Evolutionary conservation across 2,113 vertebrate species (phyloP).

Genomic region (Amblyornis subalaris): DNA sequence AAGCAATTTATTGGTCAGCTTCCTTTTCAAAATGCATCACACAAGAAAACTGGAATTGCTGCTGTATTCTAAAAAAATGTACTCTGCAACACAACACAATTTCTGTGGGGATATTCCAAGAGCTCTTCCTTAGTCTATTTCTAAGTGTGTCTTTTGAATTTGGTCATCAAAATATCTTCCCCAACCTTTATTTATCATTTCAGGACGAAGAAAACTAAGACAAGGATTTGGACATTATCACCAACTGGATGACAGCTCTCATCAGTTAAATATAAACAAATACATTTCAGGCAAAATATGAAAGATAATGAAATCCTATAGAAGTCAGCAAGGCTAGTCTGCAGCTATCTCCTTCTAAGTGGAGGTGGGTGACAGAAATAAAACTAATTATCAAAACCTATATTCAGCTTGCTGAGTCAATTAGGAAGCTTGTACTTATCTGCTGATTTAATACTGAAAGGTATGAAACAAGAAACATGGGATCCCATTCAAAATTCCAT

Average conservation of each 20-base stretch:
- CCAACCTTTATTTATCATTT: not conserved
- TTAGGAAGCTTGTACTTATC: not conserved
- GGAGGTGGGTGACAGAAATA: not conserved
- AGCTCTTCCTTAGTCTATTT: not conserved
- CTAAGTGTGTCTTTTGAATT: not conserved
- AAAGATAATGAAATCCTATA: not conserved
- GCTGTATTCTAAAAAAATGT: not conserved
- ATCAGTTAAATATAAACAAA: not conserved
- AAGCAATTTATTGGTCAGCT: not conserved
- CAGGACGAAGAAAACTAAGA: not conserved
- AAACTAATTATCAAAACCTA: not conserved
- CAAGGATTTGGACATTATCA: not conserved
- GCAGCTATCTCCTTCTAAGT: not conserved
- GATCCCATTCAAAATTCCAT: not conserved
- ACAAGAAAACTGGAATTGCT: not conserved
- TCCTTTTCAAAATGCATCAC: not conserved
- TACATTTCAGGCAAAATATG: not conserved
- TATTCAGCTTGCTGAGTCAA: not conserved
- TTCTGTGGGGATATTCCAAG: not conserved
- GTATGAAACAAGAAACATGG: not conserved
- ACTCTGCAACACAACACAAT: not conserved
- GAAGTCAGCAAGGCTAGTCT: not conserved
- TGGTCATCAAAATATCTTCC: not conserved
- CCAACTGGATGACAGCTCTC: not conserved
- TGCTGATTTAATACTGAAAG: not conserved